Percentiles rank a stretch among this genome's conserved stretches.
Conservation (phyloP, 2,888 invertebrate species). For the Hirtodrosophila histrioides region DNA sequence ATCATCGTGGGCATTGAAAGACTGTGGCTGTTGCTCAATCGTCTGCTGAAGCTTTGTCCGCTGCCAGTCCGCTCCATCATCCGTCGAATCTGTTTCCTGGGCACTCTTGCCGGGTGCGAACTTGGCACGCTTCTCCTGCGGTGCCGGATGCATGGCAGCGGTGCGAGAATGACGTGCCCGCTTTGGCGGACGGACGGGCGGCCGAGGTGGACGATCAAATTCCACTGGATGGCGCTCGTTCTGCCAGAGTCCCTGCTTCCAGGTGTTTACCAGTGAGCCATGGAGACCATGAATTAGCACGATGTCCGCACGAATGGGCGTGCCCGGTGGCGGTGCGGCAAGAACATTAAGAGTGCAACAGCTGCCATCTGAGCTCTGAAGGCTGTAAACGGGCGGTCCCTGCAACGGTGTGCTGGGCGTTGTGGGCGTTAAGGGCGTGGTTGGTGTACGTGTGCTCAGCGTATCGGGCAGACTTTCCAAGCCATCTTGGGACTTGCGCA, state of each 20-base stretch:
- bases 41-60: slow-evolving; percentile 26
- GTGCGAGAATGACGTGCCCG: slow-evolving; percentile 82
- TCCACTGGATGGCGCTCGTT: slow-evolving; percentile 83
- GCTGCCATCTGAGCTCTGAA: slow-evolving; percentile 62
- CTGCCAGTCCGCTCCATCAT: slow-evolving; percentile 41
- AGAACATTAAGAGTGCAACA: slow-evolving; percentile 82
- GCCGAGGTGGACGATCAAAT: slow-evolving; percentile 83
- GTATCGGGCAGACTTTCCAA: slow-evolving; percentile 80
- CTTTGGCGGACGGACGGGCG: slow-evolving; percentile 83
- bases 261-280: slow-evolving; percentile 91
- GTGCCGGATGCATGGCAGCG: slow-evolving; percentile 76
- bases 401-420: slow-evolving; percentile 39
- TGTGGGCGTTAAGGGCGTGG: slow-evolving; percentile 49
- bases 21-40: slow-evolving; percentile 19
- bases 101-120: slow-evolving; percentile 51
- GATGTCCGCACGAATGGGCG: slow-evolving; percentile 87
- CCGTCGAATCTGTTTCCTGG: slow-evolving; percentile 17
- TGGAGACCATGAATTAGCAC: slow-evolving; percentile 90
- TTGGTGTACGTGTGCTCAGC: slow-evolving; percentile 48
- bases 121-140: slow-evolving; percentile 80
- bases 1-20: slow-evolving; percentile 47
- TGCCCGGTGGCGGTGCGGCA: slow-evolving; percentile 82
- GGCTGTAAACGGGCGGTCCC: slow-evolving; percentile 40
- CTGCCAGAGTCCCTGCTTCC: slow-evolving; percentile 91
- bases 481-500: slow-evolving; percentile 79